phyloP scores from a whole-genome alignment of 2,113 vertebrate species.

The Hippocampus guttulatus region DNA sequence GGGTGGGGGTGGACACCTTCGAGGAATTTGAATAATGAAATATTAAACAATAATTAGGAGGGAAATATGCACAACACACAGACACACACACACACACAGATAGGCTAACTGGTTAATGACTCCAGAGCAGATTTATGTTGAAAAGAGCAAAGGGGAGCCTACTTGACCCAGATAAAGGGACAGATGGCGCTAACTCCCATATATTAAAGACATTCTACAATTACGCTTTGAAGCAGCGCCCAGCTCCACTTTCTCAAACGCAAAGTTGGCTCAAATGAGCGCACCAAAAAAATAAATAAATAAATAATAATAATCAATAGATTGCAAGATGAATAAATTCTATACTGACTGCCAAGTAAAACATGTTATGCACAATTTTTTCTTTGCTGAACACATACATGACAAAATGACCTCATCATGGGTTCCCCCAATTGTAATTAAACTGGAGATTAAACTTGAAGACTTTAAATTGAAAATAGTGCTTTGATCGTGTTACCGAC shows the following conservation, averaged over 20 bases:
- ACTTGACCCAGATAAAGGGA: constrained; percentile 59
- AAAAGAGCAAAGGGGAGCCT: constrained; percentile 53
- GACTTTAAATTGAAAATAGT: no score
- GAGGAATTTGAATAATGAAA: constrained; percentile 48
- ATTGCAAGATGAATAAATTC: neutral
- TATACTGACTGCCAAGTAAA: neutral
- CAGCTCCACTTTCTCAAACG: constrained; percentile 3
- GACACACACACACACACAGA: constrained; percentile 9
- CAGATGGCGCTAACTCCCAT: constrained; percentile 60
- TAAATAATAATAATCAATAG: neutral
- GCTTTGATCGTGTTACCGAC: no score
- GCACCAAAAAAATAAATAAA: neutral
- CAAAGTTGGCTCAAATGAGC: constrained; percentile 5
- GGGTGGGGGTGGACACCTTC: constrained; percentile 1
- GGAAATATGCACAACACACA: constrained; percentile 25
- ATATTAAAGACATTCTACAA: constrained; percentile 49
- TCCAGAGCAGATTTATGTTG: constrained; percentile 33
- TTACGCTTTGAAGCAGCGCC: constrained; percentile 5
- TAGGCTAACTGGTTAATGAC: constrained; percentile 28
- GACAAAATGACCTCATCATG: no score
- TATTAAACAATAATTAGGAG: constrained; percentile 42
- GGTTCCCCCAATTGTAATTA: no score
- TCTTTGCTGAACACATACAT: no score
- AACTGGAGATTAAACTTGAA: no score
- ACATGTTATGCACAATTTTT: no score